A percentile compares a stretch with the other conserved stretches of the same genome.
Conservation (phyloP, 2,888 invertebrate genomes). For the Andrena haemorrhoa region DNA sequence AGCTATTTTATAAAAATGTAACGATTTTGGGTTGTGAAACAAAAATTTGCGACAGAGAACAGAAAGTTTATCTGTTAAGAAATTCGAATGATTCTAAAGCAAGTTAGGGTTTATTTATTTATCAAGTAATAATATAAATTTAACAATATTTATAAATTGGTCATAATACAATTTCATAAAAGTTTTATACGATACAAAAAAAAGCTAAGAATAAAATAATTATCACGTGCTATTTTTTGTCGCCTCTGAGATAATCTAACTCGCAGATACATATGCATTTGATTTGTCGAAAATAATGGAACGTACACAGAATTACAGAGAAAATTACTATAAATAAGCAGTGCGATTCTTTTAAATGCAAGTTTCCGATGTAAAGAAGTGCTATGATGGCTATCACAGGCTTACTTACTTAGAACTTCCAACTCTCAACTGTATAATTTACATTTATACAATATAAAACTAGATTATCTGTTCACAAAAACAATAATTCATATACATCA, state of each 20-base stretch:
- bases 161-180: constrained; percentile 33
- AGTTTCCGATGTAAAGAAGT: constrained; percentile 54
- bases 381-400: constrained; percentile 74
- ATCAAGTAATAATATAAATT: constrained; percentile 20
- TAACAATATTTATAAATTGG: constrained; percentile 21
- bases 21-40: constrained; percentile 3
- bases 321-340: constrained; percentile 42
- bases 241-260: constrained; percentile 26
- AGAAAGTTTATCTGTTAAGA: constrained; percentile 7
- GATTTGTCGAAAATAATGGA: constrained; percentile 31
- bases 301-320: constrained; percentile 34
- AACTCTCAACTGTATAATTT: constrained; percentile 76
- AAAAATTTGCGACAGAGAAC: constrained; percentile 1
- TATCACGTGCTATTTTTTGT: constrained; percentile 29
- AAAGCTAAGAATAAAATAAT: constrained; percentile 31
- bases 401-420: constrained; percentile 63
- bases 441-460: constrained; percentile 81
- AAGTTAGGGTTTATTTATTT: constrained; percentile 33
- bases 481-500: constrained; percentile 75
- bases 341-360: constrained; percentile 50
- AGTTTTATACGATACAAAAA: constrained; percentile 4
- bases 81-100: constrained; percentile 22
- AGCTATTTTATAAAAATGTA: constrained; percentile 8
- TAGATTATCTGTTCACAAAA: constrained; percentile 80
- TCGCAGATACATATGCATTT: neutral